These are phyloP conservation scores for Eurystomus gularis DNA, from an alignment of 2,113 vertebrate species.

Conservation along the genomic window DNA sequence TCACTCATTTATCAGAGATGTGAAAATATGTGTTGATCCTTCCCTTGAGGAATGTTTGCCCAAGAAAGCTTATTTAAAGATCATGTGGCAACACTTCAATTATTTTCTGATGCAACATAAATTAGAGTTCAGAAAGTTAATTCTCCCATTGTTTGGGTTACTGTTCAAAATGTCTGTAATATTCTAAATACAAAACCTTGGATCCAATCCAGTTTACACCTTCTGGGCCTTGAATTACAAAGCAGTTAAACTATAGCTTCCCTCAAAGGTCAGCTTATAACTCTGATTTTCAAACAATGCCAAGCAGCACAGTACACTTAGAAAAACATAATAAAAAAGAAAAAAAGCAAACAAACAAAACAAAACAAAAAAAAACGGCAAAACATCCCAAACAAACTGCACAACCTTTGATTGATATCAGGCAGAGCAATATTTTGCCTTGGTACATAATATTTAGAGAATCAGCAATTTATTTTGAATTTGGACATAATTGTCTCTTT, in stretches of 20 bases:
- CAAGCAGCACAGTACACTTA: background rate
- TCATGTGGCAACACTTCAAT: background rate
- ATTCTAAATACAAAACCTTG: background rate
- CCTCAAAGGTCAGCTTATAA: background rate
- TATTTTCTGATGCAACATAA: background rate
- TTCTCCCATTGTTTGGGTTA: background rate
- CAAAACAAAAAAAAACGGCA: background rate
- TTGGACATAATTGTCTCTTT: background rate
- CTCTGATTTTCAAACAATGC: background rate
- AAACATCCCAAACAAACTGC: background rate
- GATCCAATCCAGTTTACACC: background rate
- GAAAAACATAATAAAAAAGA: background rate
- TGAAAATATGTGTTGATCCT: background rate
- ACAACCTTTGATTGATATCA: background rate
- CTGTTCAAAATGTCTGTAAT: background rate
- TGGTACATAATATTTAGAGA: background rate
- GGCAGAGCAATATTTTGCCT: background rate
- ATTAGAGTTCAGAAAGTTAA: background rate
- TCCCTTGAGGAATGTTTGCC: background rate
- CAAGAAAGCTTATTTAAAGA: background rate
- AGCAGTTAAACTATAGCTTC: background rate
- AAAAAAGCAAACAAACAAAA: background rate
- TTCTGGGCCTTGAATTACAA: background rate
- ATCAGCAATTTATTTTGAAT: background rate
- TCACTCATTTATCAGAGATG: background rate